A percentile compares a stretch with the other conserved stretches of the same genome.
phyloP scores from a whole-genome alignment of 2,888 invertebrate species.

The Tupiocoris notatus region DNA sequence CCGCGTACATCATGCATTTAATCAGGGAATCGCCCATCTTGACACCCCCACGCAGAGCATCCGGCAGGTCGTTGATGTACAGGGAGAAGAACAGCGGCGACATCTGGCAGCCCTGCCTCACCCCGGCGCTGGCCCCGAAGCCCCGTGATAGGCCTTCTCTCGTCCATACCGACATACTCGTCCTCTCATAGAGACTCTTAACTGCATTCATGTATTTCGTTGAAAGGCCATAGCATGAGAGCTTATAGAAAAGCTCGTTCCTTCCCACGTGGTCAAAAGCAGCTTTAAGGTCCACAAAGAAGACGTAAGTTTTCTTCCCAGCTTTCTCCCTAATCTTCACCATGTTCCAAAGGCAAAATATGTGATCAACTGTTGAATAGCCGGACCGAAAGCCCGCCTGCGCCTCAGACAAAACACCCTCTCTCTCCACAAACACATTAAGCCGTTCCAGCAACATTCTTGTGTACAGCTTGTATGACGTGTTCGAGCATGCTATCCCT shows the following conservation, averaged over 20 bases:
- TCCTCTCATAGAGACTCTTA: slow-evolving; percentile 7
- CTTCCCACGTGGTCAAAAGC: slow-evolving; percentile 36
- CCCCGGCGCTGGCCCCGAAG: neutral
- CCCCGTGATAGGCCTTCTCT: neutral
- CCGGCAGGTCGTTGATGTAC: slow-evolving; percentile 9
- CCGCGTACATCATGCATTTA: slow-evolving; percentile 46
- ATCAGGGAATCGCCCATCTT: slow-evolving; percentile 38
- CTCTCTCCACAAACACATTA: neutral
- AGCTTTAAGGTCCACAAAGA: slow-evolving; percentile 30
- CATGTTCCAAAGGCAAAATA: slow-evolving; percentile 15
- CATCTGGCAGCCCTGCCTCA: slow-evolving; percentile 14
- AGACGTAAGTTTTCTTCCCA: slow-evolving; percentile 2
- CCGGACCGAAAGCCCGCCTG: slow-evolving; percentile 33
- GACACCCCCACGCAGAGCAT: slow-evolving; percentile 9
- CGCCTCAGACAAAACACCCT: slow-evolving; percentile 15
- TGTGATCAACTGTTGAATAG: slow-evolving; percentile 20
- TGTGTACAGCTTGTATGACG: slow-evolving; percentile 31
- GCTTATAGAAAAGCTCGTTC: slow-evolving; percentile 8
- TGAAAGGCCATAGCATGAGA: slow-evolving; percentile 3
- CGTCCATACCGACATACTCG: slow-evolving; percentile 10
- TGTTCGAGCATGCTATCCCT: slow-evolving; percentile 37
- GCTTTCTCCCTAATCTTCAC: neutral
- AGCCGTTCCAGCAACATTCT: slow-evolving; percentile 31
- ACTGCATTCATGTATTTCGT: neutral
- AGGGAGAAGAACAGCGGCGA: slow-evolving; percentile 8